Percentiles rank a stretch among this genome's conserved stretches.
These are phyloP conservation scores for Dicroscelio sp. DNA, from an alignment of 2,888 invertebrate genomes.

Conservation along the genomic window DNA sequence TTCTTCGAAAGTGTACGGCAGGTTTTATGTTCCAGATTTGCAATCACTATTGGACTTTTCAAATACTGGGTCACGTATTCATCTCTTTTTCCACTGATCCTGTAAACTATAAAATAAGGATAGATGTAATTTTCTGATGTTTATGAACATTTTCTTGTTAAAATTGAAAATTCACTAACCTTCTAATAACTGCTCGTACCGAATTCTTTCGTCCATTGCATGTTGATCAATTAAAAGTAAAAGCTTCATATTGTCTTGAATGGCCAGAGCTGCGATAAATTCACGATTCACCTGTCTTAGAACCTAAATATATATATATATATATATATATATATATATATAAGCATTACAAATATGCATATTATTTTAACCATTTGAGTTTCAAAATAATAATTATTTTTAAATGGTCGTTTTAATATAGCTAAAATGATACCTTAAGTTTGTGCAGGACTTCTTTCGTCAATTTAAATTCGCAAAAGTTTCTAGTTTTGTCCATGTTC, in stretches of 20 bases:
- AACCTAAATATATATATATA: too few species aligned
- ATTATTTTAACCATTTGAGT: too few species aligned
- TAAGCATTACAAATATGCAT: too few species aligned
- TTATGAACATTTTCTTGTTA: too few species aligned
- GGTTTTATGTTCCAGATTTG: slow-evolving; percentile 81
- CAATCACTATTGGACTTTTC: slow-evolving; percentile 86
- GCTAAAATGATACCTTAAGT: slow-evolving; percentile 84
- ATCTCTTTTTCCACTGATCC: slow-evolving; percentile 88
- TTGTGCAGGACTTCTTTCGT: slow-evolving; percentile 82
- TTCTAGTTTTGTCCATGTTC: slow-evolving; percentile 80
- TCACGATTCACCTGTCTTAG: slow-evolving; percentile 95
- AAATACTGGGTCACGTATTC: slow-evolving; percentile 86
- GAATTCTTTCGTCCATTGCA: slow-evolving; percentile 96
- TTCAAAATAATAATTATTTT: too few species aligned
- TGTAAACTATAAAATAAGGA: slow-evolving; percentile 92
- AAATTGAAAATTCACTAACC: too few species aligned
- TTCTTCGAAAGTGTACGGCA: slow-evolving; percentile 83
- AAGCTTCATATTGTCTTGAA: slow-evolving; percentile 91
- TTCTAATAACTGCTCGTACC: slow-evolving; percentile 94
- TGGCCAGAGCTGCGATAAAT: slow-evolving; percentile 93
- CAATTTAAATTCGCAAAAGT: slow-evolving; percentile 85
- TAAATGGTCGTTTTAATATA: too few species aligned
- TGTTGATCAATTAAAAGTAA: slow-evolving; percentile 96
- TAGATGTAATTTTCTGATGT: too few species aligned
- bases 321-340: too few species aligned